Base-by-base conservation (phyloP, 2,888 invertebrate species). In the Helicoverpa assulta region DNA sequence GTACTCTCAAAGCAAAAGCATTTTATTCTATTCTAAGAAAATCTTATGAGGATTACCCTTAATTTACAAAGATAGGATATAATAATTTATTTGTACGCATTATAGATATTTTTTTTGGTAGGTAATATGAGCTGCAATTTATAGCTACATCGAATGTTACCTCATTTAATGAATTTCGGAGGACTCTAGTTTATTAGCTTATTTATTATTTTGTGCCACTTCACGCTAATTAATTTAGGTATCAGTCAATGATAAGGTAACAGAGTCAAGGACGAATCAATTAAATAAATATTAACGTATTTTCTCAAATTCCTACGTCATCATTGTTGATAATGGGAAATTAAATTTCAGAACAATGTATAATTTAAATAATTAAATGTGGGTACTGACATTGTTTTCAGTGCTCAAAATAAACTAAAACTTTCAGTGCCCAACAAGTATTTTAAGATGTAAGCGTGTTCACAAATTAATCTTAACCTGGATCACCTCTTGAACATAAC, bases 201-300 rank as follows among this genome's bases (percentile, higher is more conserved):
- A 54, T 19, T 57, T 1, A 37, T 33, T 6, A 14, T 55, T 73
- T 55, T 26, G 37, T 19, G 21, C 5, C 16, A 43, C 14, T 37
- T 29, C 6, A 19, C 37, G 21, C 26, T 50, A 50, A 50, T 60
- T 16, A 57, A 56, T 58, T 33, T 12, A 10, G 10, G 12, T 12
- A 14, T 40, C 40, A 19, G 47, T 66, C 58, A 4, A 47, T 77
- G 37, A 16, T 50, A 72, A 72, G 21, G 12, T 50, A 72, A 72
- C 43, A 1, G 33, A 57, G 59, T 63, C 78, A 73, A 76, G 73
- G 60, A 55, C 14, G 8, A 43, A 55, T 12, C 43, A 68, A 73
- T 76, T 53, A 78, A 60, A 73, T 37, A 50, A 37, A 73, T 62
- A 64, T 51, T 71, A 66, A 66, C 61, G 12, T 56, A 33, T 63